Base-by-base conservation (phyloP, 2,797 vertebrate genomes). In the Nannoperca obscura region DNA sequence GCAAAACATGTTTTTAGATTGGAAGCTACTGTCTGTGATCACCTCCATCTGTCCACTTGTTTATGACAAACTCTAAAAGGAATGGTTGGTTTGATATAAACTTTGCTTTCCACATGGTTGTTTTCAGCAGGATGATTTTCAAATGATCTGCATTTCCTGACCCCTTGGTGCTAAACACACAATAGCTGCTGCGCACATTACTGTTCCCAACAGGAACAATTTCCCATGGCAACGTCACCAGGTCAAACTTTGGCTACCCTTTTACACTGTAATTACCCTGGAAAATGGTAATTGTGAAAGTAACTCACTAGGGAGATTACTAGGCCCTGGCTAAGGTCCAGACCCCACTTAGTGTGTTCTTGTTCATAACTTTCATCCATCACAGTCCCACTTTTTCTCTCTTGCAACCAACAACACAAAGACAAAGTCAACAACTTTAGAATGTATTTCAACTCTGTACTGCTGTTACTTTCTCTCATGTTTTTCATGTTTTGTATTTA, bases 261-360 rank as follows among this genome's bases (percentile, higher is more conserved):
- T 78, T 79, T 30, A 40, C 46, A 34, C 61, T 58, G 24, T 71
- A 78, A 81, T 85, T 76, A 71, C 44, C 60, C 40, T 5, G 8
- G 20, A 71, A 62, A 86, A 86, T 75, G 44, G 55, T 74, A 74
- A 83, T 52, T 69, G 70, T 83, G 74, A 84, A 49, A 78, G 20
- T 63, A 74, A 64, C 24, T 86, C 82, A 50, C 53, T 17, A 24
- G 38, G 64, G 72, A 73, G 67, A 71, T 61, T 54, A 80, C 47
- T 19, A 36, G n/a, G 30, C 50, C 59, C 22, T 57, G 57, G 60
- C 50, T 52, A 7, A 63, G 38, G 50, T 71, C 79, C 67, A 78
- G 44, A 38, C 59, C 68, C 24, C 22, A 53, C 55, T 79, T 67
- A 70, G 36, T 55, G 66, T 27, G 55, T 40, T 78, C 38, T 78